A percentile compares a stretch with the other conserved stretches of the same genome.
Evolutionary conservation across 2,797 vertebrate species (phyloP).

Genomic region (Neosilurus mollespiculum): DNA sequence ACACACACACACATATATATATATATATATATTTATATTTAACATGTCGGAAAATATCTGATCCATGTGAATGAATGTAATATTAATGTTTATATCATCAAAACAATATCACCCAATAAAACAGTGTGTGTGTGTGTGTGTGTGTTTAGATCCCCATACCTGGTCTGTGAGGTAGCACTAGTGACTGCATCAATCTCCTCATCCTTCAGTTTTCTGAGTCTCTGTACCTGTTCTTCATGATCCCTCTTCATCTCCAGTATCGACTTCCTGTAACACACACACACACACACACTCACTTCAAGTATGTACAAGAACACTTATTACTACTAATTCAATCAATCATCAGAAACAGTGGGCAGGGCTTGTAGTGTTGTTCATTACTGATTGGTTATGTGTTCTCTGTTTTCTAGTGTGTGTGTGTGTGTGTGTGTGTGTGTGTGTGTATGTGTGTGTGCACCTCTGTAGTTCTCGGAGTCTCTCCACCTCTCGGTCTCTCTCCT

Average conservation of each 20-base stretch:
- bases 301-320: background rate
- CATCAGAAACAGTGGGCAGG: background rate
- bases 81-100: background rate
- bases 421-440: background rate
- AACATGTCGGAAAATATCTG: no score
- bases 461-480: conserved; percentile 84
- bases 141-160: conserved; percentile 62
- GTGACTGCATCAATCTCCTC: conserved; percentile 89
- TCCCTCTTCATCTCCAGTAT: conserved; percentile 87
- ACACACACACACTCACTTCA: conserved; percentile 11
- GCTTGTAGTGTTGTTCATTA: background rate
- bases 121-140: background rate
- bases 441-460: conserved; percentile 66
- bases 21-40: background rate
- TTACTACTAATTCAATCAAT: background rate
- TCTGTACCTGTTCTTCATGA: conserved; percentile 84
- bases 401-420: no score
- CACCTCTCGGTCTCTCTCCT: conserved; percentile 79
- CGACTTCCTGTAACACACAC: conserved; percentile 69
- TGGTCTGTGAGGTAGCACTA: conserved; percentile 86
- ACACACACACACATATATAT: no score
- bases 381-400: background rate
- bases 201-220: conserved; percentile 83
- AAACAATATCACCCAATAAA: background rate
- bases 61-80: background rate